Conservation (phyloP, 1,140 invertebrate species). For the Euschistus heros region DNA sequence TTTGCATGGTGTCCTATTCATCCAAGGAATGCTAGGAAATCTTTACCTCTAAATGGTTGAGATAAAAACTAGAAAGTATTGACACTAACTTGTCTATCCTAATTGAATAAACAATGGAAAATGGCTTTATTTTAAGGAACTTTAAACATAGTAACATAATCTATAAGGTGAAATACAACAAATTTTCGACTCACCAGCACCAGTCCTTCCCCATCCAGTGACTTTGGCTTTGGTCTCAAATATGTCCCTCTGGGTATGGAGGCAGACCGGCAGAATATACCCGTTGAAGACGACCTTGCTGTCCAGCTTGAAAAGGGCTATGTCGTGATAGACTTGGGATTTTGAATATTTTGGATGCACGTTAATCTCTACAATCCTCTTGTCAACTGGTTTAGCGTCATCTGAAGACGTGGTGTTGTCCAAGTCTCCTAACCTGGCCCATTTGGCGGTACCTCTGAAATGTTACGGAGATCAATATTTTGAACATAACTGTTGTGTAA, state of each 20-base stretch:
- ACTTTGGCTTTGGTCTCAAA: constrained; percentile 34
- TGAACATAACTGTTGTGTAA: too few species aligned
- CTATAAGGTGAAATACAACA: too few species aligned
- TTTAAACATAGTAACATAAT: too few species aligned
- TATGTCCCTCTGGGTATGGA: constrained; percentile 26
- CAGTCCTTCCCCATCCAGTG: constrained; percentile 41
- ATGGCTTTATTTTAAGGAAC: too few species aligned
- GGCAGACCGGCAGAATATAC: constrained; percentile 39
- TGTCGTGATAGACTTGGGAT: constrained; percentile 45
- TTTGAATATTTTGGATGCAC: constrained; percentile 39
- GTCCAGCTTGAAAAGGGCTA: constrained; percentile 44
- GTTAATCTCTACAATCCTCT: constrained; percentile 35
- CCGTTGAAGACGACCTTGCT: constrained; percentile 32
- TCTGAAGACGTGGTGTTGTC: constrained; percentile 25
- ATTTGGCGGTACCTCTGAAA: constrained; percentile 20
- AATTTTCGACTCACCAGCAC: constrained; percentile 25
- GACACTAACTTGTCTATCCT: too few species aligned
- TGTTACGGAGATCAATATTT: too few species aligned
- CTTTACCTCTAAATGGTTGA: too few species aligned
- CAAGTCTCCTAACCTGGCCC: constrained; percentile 32
- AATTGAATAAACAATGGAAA: too few species aligned
- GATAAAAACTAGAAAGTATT: too few species aligned
- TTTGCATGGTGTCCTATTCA: too few species aligned
- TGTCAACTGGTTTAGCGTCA: constrained; percentile 26
- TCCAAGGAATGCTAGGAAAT: too few species aligned